phyloP scores from a whole-genome alignment of 2,113 vertebrate genomes.

The Dissostichus mawsoni region DNA sequence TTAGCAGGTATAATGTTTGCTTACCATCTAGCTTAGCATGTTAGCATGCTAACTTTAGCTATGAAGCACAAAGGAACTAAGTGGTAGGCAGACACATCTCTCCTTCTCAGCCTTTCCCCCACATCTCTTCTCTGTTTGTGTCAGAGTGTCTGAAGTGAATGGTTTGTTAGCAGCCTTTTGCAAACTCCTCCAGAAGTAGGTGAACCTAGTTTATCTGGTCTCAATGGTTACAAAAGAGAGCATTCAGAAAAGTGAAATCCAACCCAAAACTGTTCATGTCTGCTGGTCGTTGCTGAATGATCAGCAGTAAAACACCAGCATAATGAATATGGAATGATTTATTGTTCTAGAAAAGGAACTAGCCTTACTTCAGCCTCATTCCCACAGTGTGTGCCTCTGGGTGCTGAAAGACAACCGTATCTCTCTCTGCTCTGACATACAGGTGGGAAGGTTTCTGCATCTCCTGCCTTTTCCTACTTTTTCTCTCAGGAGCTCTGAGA shows the following conservation, averaged over 20 bases:
- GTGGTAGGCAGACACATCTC: too few species aligned
- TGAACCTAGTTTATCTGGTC: conserved; percentile 37
- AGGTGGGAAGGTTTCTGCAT: conserved; percentile 11
- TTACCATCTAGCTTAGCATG: too few species aligned
- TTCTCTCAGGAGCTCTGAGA: conserved; percentile 46
- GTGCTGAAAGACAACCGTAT: not conserved
- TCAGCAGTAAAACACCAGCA: conserved; percentile 37
- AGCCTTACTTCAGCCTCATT: not conserved
- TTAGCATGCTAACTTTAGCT: too few species aligned
- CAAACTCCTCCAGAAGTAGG: not conserved
- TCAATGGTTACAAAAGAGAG: not conserved
- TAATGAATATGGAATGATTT: conserved; percentile 7
- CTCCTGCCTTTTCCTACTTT: conserved; percentile 25
- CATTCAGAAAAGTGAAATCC: conserved; percentile 41
- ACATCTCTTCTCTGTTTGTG: not conserved
- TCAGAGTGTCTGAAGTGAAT: too few species aligned
- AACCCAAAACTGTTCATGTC: conserved; percentile 21
- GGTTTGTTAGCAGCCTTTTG: too few species aligned
- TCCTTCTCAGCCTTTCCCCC: not conserved
- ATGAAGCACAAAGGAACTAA: too few species aligned
- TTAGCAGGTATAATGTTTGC: too few species aligned
- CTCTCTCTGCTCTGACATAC: conserved; percentile 1
- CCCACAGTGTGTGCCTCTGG: not conserved
- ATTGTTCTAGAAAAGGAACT: conserved; percentile 2
- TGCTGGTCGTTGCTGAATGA: conserved; percentile 1